These are phyloP conservation scores for Geopemphigus sp. DNA, from an alignment of 1,140 invertebrate genomes.

Conservation along the genomic window DNA sequence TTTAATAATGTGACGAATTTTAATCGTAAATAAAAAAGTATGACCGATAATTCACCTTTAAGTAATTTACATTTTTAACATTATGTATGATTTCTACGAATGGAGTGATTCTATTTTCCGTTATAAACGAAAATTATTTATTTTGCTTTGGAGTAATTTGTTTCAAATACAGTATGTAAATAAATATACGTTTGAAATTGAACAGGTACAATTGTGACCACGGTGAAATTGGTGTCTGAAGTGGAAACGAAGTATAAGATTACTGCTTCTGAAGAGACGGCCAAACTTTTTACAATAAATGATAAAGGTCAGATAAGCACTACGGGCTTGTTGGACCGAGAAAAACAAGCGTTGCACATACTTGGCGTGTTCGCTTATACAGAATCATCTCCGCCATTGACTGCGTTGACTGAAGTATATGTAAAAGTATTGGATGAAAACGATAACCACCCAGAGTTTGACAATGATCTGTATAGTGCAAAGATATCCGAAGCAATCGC, in stretches of 20 bases:
- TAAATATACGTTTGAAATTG: slow-evolving; percentile 42
- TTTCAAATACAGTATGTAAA: not conserved
- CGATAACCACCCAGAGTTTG: slow-evolving; percentile 83
- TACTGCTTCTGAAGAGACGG: slow-evolving; percentile 60
- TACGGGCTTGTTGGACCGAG: slow-evolving; percentile 72
- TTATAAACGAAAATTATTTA: too few relatives aligned
- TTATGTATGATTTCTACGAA: too few relatives aligned
- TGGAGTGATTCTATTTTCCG: too few relatives aligned
- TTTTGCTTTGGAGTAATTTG: not conserved
- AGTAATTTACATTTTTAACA: too few relatives aligned
- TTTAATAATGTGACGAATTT: not conserved
- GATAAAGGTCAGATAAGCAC: slow-evolving; percentile 70
- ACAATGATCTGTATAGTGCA: slow-evolving; percentile 75
- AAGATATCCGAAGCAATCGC: slow-evolving; percentile 78
- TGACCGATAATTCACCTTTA: too few relatives aligned
- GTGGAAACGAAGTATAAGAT: slow-evolving; percentile 66
- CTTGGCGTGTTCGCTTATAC: slow-evolving; percentile 81
- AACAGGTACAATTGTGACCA: slow-evolving; percentile 64
- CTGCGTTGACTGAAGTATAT: slow-evolving; percentile 70
- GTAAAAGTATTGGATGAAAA: slow-evolving; percentile 86
- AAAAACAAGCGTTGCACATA: slow-evolving; percentile 68
- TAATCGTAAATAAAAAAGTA: not conserved
- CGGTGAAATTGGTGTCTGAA: slow-evolving; percentile 63
- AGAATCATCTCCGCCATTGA: slow-evolving; percentile 71
- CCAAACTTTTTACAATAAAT: slow-evolving; percentile 72